phyloP scores from a whole-genome alignment of 2,888 invertebrate species.

The Cryptophagus acutangulus region DNA sequence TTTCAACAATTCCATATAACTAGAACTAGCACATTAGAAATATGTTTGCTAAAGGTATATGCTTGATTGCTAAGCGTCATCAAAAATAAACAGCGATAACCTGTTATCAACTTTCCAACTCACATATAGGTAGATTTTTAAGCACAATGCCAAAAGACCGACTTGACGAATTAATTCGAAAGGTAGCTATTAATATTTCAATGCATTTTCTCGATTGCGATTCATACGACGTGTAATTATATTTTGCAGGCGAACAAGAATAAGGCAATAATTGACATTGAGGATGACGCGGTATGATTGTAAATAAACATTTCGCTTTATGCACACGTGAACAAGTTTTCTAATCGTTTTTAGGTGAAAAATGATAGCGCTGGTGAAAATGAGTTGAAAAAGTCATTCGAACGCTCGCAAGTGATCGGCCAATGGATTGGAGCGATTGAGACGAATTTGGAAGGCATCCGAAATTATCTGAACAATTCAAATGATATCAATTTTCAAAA shows the following conservation, averaged over 20 bases:
- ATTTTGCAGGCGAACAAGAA: conserved; percentile 14
- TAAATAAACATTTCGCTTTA: conserved; percentile 5
- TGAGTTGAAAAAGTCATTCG: conserved; percentile 29
- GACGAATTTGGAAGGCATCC: conserved; percentile 44
- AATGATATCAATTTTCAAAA: conserved; percentile 29
- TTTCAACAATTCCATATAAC: too few relatives aligned
- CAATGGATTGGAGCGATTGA: conserved; percentile 52
- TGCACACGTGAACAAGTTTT: too few relatives aligned
- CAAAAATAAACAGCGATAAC: background rate
- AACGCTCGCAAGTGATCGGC: conserved; percentile 44
- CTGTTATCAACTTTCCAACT: background rate
- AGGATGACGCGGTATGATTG: conserved; percentile 11
- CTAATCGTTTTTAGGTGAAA: too few relatives aligned
- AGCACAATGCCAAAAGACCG: conserved; percentile 34
- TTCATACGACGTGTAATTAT: background rate
- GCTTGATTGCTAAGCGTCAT: background rate
- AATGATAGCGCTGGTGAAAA: too few relatives aligned
- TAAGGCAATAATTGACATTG: conserved; percentile 20
- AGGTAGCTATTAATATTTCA: conserved; percentile 18
- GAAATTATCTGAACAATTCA: conserved; percentile 21
- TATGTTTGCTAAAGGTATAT: too few relatives aligned
- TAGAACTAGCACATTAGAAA: too few relatives aligned
- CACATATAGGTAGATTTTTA: background rate
- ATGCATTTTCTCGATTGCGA: background rate
- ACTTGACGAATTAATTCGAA: conserved; percentile 31